These are phyloP conservation scores for Malurus cyaneus DNA, from an alignment of 2,113 vertebrate species.

Conservation along the genomic window DNA sequence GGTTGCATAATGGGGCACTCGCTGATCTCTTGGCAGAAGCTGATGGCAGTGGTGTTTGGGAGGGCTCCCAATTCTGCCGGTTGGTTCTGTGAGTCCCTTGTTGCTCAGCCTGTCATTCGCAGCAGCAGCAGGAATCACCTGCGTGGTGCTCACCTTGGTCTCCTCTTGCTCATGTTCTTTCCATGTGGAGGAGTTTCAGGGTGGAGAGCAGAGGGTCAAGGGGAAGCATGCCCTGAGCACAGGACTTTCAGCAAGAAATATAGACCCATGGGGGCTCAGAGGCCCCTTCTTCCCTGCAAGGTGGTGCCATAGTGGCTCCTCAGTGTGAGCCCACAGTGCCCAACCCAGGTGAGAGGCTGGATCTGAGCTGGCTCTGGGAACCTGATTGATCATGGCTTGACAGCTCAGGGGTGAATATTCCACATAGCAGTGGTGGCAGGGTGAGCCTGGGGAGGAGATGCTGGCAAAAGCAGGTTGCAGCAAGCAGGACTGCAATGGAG, in stretches of 20 bases:
- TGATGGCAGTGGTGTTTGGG: background rate
- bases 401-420: background rate
- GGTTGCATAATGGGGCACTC: accelerated
- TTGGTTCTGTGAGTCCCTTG: background rate
- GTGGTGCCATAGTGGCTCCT: background rate
- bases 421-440: background rate
- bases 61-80: background rate
- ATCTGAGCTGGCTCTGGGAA: background rate
- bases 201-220: background rate
- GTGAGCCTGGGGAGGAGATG: background rate
- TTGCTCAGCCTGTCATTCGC: background rate
- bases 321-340: background rate
- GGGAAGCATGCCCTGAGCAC: background rate
- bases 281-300: background rate
- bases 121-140: background rate
- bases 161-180: background rate
- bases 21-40: background rate
- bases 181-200: background rate
- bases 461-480: background rate
- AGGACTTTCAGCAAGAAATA: background rate
- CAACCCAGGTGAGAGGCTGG: background rate
- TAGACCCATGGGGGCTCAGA: background rate
- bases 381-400: accelerated
- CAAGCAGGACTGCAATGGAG: background rate
- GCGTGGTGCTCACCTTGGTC: accelerated